These are phyloP conservation scores for Drosophila arizonae DNA, from an alignment of 1,140 invertebrate genomes.

Conservation along the genomic window DNA sequence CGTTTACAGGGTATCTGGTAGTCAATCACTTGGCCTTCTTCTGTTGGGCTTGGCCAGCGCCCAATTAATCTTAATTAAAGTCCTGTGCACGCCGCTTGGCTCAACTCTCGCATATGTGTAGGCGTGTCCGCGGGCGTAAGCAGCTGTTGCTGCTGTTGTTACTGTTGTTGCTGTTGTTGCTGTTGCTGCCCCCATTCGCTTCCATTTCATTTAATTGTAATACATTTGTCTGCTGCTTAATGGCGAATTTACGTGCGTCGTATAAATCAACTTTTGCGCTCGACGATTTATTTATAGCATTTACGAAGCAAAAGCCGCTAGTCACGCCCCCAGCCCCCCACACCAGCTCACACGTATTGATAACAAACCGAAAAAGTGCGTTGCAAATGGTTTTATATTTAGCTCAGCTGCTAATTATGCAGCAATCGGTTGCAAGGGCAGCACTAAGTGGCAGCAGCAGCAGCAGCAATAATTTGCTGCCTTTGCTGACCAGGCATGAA, in stretches of 20 bases:
- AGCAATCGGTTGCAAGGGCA: slow-evolving; percentile 40
- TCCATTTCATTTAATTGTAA: slow-evolving; percentile 78
- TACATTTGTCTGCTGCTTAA: slow-evolving; percentile 76
- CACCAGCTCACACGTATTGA: slow-evolving; percentile 3
- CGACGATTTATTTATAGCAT: slow-evolving; percentile 68
- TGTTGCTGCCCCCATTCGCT: slow-evolving; percentile 38
- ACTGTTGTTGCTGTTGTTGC: slow-evolving; percentile 49
- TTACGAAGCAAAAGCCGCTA: slow-evolving; percentile 32
- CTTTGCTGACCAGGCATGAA: slow-evolving; percentile 39
- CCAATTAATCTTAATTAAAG: slow-evolving; percentile 81
- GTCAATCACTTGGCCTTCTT: not conserved
- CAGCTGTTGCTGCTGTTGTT: slow-evolving; percentile 58
- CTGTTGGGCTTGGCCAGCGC: slow-evolving; percentile 44
- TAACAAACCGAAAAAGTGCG: slow-evolving; percentile 38
- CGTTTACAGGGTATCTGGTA: not conserved
- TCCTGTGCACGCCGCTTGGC: slow-evolving; percentile 49
- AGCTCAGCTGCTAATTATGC: slow-evolving; percentile 60
- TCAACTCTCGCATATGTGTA: slow-evolving; percentile 32
- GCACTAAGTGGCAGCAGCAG: not conserved
- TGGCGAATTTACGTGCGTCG: slow-evolving; percentile 75
- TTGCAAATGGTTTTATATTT: slow-evolving; percentile 61
- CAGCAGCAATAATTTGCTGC: not conserved
- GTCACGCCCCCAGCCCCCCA: not conserved
- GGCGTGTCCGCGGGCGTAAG: slow-evolving; percentile 23
- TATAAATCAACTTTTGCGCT: slow-evolving; percentile 76